phyloP scores from a whole-genome alignment of 2,113 vertebrate genomes.

The Bungarus multicinctus region DNA sequence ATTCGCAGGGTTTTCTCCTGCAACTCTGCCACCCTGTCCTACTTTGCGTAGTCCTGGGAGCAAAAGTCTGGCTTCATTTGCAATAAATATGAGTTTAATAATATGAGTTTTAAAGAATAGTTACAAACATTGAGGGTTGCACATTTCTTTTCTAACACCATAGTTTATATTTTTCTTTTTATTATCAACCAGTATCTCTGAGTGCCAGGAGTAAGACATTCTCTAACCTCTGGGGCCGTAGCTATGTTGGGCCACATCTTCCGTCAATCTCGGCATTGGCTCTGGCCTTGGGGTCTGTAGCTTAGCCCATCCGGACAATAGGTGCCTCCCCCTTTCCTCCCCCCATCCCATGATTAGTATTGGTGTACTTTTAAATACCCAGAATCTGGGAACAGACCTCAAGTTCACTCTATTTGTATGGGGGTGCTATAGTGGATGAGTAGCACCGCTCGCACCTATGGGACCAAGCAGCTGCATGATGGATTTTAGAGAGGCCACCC shows the following conservation, averaged over 20 bases:
- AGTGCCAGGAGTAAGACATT: background rate
- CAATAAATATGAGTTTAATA: background rate
- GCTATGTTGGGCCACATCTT: background rate
- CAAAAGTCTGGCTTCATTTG: background rate
- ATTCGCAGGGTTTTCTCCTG: background rate
- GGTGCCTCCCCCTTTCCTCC: background rate
- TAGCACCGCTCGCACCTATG: rapidly evolving
- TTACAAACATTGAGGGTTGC: background rate
- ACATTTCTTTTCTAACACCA: background rate
- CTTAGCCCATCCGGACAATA: background rate
- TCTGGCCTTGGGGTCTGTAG: background rate
- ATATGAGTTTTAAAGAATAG: background rate
- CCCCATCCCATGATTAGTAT: background rate
- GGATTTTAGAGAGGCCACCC: background rate
- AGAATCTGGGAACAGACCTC: background rate
- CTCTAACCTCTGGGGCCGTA: background rate
- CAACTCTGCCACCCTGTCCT: background rate
- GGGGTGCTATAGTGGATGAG: background rate
- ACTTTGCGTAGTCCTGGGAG: background rate
- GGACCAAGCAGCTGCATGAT: background rate
- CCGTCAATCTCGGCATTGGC: background rate
- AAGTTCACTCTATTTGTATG: background rate
- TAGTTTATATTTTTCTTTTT: background rate
- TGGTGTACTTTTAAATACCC: background rate
- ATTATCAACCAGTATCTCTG: background rate